Evolutionary conservation across 2,113 vertebrate species (phyloP), one percentile per base, ranked within the genome.

Genomic region (Catharus fuscescens): DNA sequence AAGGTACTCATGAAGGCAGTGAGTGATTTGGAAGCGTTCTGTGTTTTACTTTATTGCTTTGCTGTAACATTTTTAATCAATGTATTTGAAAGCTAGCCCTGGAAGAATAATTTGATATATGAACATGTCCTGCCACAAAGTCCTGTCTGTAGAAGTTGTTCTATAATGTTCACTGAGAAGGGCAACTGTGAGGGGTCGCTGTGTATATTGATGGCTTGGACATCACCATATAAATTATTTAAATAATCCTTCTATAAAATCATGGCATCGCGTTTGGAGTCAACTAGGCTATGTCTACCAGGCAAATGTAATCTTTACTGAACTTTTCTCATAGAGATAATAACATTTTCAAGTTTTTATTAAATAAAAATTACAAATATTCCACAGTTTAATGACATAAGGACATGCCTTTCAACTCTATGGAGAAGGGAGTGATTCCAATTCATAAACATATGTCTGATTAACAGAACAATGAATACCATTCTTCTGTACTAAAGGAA

Each of bases 1-100:
- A 96, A 98, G 98, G 98, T 98, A 98, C 25, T 90, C 23, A 17
- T 11, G 21, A 72, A 34, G 24, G 44, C 20, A 74, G 53, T 0
- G 20, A 56, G 57, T 25, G 29, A 44, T 40, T 8, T 56, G 44
- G 59, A 32, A 48, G 25, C 2, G 6, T 56, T 77, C 25, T 59
- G 7, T 61, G 42, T n/a, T 88, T 86, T 78, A n/a, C 7, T 45
- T 48, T 38, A 45, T 52, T 67, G 53, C 53, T 93, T 59, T 73
- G 44, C 40, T 89, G 21, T 62, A 47, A 50, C 28, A 25, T 80
- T 92, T 78, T 74, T 12, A 59, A 45, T 14, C 20, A 45, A 32
- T 1, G 0, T 25, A 31, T 54, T 40, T 7, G 8, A 79, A 71
- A 74, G 26, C 25, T 74, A 86, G 23, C 21, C 29, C 52, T 67